Evolutionary conservation across 2,797 vertebrate species (phyloP), one percentile per base, ranked within the genome.

Genomic region (Girardinus metallicus): DNA sequence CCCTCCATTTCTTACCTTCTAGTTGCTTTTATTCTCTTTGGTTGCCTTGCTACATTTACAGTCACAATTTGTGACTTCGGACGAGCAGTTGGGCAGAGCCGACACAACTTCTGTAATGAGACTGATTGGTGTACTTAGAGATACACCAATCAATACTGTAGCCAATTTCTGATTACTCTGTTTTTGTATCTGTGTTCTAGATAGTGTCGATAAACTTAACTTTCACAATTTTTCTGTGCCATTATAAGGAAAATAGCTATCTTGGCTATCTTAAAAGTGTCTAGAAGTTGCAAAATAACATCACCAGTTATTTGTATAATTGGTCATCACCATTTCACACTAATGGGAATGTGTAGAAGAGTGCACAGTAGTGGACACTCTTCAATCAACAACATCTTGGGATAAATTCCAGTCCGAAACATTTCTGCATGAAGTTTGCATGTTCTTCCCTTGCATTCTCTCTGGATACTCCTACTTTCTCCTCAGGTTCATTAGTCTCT

Each of bases 41-140:
- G 44, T 55, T 74, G 29, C 26, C 49, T 79, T 68, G 18, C 46
- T 73, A 31, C n/a, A 39, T 77, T 78, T 74, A 44, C n/a, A n/a
- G n/a, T n/a, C n/a, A n/a, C n/a, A n/a, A n/a, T n/a, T 46, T 75
- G 80, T 88, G 84, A 85, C 82, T 82, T 86, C 85, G 78, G 80
- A 74, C 78, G 74, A 90, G 78, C 76, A 76, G 77, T 80, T 77
- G 80, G 83, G 81, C 75, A 77, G 77, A 78, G 62, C 83, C 47
- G 7, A n/a, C 79, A 57, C 78, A 57, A 83, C 74, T 89, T 78
- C 75, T 81, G 75, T 85, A 87, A 86, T 85, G 80, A 85, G 51
- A 76, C 80, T 83, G 86, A 39, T 29, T 44, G 34, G 23, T 43
- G 11, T 12, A 29, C n/a, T 15, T 46, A 72, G 6, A 72, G 5